Percentiles rank a stretch among this genome's conserved stretches.
Evolutionary conservation across 2,797 vertebrate genomes (phyloP).

Genomic region (Urocyon cinereoargenteus): DNA sequence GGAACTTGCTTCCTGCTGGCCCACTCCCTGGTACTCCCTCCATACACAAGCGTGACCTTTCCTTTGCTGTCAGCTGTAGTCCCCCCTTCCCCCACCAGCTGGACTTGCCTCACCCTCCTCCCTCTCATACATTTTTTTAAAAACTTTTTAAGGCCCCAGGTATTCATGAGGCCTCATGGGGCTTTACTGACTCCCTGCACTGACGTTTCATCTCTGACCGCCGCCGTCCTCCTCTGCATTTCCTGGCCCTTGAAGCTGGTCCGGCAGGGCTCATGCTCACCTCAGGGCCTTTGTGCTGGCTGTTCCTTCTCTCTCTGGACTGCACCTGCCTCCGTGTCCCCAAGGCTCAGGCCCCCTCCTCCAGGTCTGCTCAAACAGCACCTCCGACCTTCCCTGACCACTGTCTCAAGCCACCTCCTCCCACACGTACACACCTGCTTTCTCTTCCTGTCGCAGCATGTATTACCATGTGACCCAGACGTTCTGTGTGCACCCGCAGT

Average conservation of each 20-base stretch:
- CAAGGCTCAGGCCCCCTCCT: not conserved
- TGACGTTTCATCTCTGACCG: not conserved
- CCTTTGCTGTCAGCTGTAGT: not conserved
- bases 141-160: not conserved
- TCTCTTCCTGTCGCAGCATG: not conserved
- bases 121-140: not conserved
- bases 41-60: not conserved
- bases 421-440: not conserved
- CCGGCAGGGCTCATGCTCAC: not conserved
- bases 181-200: not conserved
- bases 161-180: not conserved
- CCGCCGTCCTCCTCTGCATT: not conserved
- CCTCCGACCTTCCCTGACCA: not conserved
- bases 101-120: not conserved
- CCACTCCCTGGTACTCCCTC: not conserved
- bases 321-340: not conserved
- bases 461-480: not conserved
- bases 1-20: not conserved
- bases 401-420: rapidly evolving
- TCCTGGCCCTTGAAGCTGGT: not conserved
- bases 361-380: not conserved
- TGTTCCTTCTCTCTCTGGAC: not conserved
- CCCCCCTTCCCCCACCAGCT: not conserved
- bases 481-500: not conserved
- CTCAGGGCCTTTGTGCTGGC: not conserved